Conservation (phyloP, 2,888 invertebrate genomes). For the Encarsia formosa region DNA sequence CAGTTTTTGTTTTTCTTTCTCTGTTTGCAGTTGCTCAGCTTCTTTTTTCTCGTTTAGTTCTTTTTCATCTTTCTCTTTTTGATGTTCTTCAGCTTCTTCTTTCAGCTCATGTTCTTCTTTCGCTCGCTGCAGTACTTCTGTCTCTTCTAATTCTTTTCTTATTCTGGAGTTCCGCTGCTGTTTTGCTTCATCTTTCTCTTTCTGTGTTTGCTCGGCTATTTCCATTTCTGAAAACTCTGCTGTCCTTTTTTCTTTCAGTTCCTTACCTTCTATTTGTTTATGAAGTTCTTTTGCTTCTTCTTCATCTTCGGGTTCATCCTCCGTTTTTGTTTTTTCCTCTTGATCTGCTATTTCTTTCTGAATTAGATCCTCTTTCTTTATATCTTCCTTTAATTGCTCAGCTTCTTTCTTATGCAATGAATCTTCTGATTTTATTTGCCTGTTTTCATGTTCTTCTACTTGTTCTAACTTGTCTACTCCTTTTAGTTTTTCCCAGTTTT, state of each 20-base stretch:
- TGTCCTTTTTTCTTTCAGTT: conserved; percentile 22
- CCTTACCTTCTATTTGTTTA: conserved; percentile 18
- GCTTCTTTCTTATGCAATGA: conserved; percentile 30
- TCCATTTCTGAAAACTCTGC: conserved; percentile 27
- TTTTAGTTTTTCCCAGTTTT: conserved; percentile 34
- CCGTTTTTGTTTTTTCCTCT: conserved; percentile 22
- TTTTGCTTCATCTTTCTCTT: conserved; percentile 26
- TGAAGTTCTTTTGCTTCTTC: conserved; percentile 18
- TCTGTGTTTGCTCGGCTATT: conserved; percentile 31
- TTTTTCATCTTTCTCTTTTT: conserved; percentile 23
- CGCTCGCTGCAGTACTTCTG: not conserved
- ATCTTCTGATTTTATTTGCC: no score
- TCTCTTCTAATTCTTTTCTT: conserved; percentile 17
- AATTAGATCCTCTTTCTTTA: conserved; percentile 17
- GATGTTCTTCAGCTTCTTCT: conserved; percentile 25
- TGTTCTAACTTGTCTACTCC: no score
- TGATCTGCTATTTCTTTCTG: conserved; percentile 16
- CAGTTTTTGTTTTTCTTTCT: conserved; percentile 24
- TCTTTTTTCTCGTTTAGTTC: conserved; percentile 22
- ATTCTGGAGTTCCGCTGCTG: conserved; percentile 10
- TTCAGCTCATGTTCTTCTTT: conserved; percentile 22
- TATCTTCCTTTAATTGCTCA: conserved; percentile 33
- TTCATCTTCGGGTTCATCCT: conserved; percentile 20
- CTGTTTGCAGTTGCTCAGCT: conserved; percentile 24
- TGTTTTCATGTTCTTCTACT: no score